Evolutionary conservation across 2,113 vertebrate species (phyloP).

Genomic region (Dendropsophus ebraccatus): DNA sequence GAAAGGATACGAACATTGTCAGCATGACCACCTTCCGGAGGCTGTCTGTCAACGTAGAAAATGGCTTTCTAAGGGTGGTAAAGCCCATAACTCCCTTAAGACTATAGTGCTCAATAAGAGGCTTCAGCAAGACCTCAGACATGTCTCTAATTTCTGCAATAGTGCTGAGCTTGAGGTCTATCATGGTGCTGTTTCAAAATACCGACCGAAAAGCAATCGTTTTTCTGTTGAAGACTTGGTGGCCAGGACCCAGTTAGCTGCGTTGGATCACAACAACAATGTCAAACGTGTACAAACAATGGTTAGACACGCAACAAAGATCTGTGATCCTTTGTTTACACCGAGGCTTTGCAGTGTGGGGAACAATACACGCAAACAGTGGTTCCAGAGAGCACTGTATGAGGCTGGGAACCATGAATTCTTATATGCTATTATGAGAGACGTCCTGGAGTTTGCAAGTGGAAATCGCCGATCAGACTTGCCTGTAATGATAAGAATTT

Average conservation of each 20-base stretch:
- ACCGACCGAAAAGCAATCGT: not conserved
- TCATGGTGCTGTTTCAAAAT: not conserved
- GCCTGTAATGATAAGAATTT: not conserved
- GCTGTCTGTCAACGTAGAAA: not conserved
- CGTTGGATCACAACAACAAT: not conserved
- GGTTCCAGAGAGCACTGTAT: not conserved
- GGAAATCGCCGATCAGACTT: not conserved
- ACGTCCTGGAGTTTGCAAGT: not conserved
- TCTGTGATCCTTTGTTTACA: not conserved
- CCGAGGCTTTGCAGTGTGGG: not conserved
- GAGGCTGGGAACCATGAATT: not conserved
- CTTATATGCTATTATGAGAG: not conserved
- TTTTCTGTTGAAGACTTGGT: not conserved
- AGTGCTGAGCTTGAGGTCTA: not conserved
- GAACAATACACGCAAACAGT: not conserved
- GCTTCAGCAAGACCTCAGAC: conserved; percentile 7
- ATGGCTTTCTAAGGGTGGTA: not conserved
- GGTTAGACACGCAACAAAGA: not conserved
- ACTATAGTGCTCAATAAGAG: not conserved
- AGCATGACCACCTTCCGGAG: not conserved
- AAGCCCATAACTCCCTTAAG: not conserved
- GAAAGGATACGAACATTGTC: not conserved
- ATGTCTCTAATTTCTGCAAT: not conserved
- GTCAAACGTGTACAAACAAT: not conserved
- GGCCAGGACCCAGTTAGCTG: not conserved